Conservation (phyloP, 2,888 invertebrate species). For the Brachynemurus nebulosus region DNA sequence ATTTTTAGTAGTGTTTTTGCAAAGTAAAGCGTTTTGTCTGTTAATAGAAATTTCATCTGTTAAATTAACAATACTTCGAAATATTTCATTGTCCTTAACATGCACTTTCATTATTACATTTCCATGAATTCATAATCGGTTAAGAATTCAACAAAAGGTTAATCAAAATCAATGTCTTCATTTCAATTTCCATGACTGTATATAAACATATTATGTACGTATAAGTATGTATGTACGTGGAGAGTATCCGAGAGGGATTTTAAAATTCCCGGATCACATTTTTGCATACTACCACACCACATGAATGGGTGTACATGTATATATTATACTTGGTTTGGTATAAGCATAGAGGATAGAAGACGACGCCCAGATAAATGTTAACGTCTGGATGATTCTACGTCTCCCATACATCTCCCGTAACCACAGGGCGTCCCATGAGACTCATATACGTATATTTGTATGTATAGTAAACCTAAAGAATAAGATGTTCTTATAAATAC, state of each 20-base stretch:
- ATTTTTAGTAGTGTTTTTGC: too few relatives aligned
- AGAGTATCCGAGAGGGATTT: neutral
- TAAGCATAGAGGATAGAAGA: too few relatives aligned
- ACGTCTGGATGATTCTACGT: conserved; percentile 3
- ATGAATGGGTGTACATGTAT: neutral
- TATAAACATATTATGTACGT: neutral
- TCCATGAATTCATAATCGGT: too few relatives aligned
- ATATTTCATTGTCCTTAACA: too few relatives aligned
- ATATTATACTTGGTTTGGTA: too few relatives aligned
- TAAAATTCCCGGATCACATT: neutral
- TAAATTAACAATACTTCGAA: too few relatives aligned
- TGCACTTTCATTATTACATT: too few relatives aligned
- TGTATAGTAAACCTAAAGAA: neutral
- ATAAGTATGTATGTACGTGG: neutral
- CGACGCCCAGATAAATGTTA: conserved; percentile 9
- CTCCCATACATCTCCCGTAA: conserved; percentile 1
- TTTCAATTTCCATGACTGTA: neutral
- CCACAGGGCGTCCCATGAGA: conserved; percentile 2
- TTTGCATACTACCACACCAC: neutral
- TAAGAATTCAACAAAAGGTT: too few relatives aligned
- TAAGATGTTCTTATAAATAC: conserved; percentile 1
- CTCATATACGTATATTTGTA: neutral
- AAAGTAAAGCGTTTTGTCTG: too few relatives aligned
- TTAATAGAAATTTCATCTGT: too few relatives aligned
- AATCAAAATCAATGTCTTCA: too few relatives aligned